Percentiles rank a stretch among this genome's conserved stretches.
phyloP scores from a whole-genome alignment of 2,888 invertebrate species.

The Thecocarcelia acutangulata region DNA sequence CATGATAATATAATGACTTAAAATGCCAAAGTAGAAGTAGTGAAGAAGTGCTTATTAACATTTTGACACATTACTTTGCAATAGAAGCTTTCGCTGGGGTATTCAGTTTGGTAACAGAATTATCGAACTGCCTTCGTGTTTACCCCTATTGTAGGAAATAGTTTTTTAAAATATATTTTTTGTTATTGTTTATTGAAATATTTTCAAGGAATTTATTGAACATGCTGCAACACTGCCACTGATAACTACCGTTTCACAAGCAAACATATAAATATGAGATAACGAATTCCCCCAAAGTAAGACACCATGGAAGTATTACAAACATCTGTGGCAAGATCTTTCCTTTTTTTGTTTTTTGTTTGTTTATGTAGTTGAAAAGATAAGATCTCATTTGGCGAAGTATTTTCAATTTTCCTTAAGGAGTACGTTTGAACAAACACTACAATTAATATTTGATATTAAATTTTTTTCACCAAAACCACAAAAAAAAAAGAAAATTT shows the following conservation, averaged over 20 bases:
- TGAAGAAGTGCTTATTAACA: too few relatives aligned
- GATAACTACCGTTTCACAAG: conserved; percentile 43
- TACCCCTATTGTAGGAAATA: conserved; percentile 11
- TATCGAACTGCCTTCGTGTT: too few relatives aligned
- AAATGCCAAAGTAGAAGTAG: too few relatives aligned
- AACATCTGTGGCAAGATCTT: conserved; percentile 28
- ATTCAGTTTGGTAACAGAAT: too few relatives aligned
- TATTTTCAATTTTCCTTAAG: not conserved
- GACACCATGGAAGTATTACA: not conserved
- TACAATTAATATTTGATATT: too few relatives aligned
- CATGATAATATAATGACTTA: too few relatives aligned
- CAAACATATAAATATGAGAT: conserved; percentile 14
- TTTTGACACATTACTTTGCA: too few relatives aligned
- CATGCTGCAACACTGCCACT: conserved; percentile 29
- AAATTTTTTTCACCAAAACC: not conserved
- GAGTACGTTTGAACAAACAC: too few relatives aligned
- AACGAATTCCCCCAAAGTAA: conserved; percentile 25
- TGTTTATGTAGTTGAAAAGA: not conserved
- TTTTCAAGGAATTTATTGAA: conserved; percentile 10
- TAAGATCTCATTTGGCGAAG: conserved; percentile 4
- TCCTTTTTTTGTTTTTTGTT: not conserved
- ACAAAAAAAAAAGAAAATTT: not conserved
- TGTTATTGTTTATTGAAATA: conserved; percentile 33
- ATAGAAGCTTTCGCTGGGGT: too few relatives aligned
- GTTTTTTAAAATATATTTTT: conserved; percentile 33